Evolutionary conservation across 2,797 vertebrate genomes (phyloP), one percentile per base, ranked within the genome.

Genomic region (Poeciliopsis infans): DNA sequence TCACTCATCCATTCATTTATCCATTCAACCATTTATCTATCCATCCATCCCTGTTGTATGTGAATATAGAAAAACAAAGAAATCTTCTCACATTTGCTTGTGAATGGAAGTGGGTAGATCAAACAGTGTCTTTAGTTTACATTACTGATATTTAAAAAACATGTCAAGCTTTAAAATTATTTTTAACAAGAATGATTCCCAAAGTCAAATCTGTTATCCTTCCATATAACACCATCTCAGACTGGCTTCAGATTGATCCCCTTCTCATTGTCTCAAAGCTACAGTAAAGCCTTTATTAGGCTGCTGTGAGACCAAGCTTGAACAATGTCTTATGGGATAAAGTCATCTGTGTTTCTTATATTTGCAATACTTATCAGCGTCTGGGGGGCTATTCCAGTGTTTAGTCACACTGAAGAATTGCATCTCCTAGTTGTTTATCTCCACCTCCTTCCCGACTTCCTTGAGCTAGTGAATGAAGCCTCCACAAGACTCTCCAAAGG

Each of bases 281-380:
- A 47, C 69, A 76, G 36, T 70, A 73, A 57, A 45, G 78, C 55
- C 69, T 80, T 72, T 73, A 33, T 78, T 12, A 47, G 46, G 75
- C 75, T 74, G 51, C 79, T 75, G 20, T 45, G 39, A 41, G 64
- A 74, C 79, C 45, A 72, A 66, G 28, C 33, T 80, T 5, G 2
- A 70, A 68, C 77, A 11, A n/a, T 41, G 69, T 68, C 73, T 64
- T 28, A 46, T 36, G 45, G 3, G 78, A 80, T 72, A 79, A 86
- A 84, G 69, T 79, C 78, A 78, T 90, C 83, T 86, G 81, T 68
- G 75, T 78, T 92, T 87, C 73, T 77, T 82, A 45, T 91, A 77
- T 74, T 49, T 85, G 69, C 53, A 83, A 74, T 45, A 28, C 79
- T 78, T 79, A 79, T 77, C 80, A 61, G n/a, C 23, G 39, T 36